Evolutionary conservation across 2,113 vertebrate species (phyloP).

Genomic region (Talpa occidentalis): DNA sequence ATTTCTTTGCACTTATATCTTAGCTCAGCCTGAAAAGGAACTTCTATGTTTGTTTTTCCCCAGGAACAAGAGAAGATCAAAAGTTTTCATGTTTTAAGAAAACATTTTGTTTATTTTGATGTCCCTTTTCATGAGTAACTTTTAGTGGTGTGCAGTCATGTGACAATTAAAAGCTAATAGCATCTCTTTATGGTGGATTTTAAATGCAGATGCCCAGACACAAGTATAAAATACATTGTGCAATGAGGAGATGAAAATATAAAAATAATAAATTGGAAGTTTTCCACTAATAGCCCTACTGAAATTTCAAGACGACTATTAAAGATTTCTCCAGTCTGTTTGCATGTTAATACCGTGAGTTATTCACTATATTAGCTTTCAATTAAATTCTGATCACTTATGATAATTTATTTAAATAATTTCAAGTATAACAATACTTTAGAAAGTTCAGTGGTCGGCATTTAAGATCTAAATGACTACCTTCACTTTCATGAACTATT

Average conservation of each 20-base stretch:
- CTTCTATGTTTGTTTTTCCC: background rate
- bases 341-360: constrained; percentile 2
- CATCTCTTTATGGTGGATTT: background rate
- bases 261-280: constrained; percentile 17
- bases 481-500: constrained; percentile 46
- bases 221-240: background rate
- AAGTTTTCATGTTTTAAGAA: background rate
- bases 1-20: background rate
- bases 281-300: background rate
- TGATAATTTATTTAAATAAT: constrained; percentile 58
- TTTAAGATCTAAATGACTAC: constrained; percentile 50
- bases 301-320: constrained; percentile 38
- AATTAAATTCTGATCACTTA: constrained; percentile 45
- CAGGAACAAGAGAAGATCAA: background rate
- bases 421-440: constrained; percentile 38
- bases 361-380: constrained; percentile 44
- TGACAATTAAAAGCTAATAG: constrained; percentile 15
- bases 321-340: background rate
- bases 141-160: background rate
- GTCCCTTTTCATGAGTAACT: background rate
- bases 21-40: background rate
- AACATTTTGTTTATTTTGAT: background rate
- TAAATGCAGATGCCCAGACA: background rate
- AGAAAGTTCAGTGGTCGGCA: constrained; percentile 40
- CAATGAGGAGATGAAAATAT: background rate